phyloP scores from a whole-genome alignment of 2,797 vertebrate species.

The Sylvilagus floridanus region DNA sequence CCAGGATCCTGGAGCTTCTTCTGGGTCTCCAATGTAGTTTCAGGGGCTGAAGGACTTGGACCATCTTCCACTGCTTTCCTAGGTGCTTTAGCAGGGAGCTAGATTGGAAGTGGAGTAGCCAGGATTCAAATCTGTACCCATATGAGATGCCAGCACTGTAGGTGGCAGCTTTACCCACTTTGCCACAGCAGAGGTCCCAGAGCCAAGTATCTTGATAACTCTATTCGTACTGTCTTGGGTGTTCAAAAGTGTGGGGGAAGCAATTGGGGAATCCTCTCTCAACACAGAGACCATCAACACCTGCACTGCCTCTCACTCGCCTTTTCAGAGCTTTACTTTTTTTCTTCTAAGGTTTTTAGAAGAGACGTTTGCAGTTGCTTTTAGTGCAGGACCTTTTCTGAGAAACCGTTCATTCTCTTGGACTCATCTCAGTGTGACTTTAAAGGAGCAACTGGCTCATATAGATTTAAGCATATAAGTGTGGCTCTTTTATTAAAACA shows the following conservation, averaged over 20 bases:
- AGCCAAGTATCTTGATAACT: neutral
- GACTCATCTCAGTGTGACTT: neutral
- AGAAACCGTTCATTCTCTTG: neutral
- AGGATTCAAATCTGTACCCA: no score
- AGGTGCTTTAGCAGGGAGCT: no score
- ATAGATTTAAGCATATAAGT: conserved; percentile 30
- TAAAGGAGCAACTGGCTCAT: neutral
- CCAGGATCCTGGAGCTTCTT: no score
- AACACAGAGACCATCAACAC: neutral
- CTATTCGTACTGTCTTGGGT: neutral
- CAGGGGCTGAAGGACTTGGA: no score
- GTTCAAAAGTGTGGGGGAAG: neutral
- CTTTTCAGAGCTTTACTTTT: neutral
- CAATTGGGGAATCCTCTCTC: accelerated
- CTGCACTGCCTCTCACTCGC: neutral
- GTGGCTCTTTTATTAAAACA: conserved; percentile 41
- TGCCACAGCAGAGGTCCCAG: neutral
- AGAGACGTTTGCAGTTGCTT: neutral
- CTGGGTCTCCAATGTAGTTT: no score
- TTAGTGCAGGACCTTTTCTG: neutral
- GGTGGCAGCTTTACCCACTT: no score
- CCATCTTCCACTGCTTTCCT: no score
- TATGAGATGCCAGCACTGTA: no score
- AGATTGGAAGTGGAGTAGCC: no score
- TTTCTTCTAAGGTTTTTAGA: neutral